These are phyloP conservation scores for Ricordea florida DNA, from an alignment of 92 coral and sea anemone species.

Conservation along the genomic window DNA sequence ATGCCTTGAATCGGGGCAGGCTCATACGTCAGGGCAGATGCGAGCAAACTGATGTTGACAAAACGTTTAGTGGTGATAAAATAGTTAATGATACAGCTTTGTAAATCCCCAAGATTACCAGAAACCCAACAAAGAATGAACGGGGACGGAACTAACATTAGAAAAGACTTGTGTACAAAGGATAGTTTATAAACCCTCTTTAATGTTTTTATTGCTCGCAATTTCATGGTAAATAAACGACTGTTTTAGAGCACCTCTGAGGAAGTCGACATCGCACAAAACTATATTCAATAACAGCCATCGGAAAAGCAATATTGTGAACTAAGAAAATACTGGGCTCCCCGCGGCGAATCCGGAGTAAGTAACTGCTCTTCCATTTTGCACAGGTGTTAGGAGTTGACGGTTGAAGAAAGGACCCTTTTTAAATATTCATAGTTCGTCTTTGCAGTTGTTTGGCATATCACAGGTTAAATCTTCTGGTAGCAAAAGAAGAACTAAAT, in stretches of 20 bases:
- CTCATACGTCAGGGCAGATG: too few relatives aligned
- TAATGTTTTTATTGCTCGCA: constrained; percentile 15
- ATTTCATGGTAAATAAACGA: constrained; percentile 11
- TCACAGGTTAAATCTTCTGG: constrained; percentile 35
- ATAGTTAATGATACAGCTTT: constrained; percentile 1
- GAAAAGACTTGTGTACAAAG: constrained; percentile 5
- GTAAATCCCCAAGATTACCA: constrained; percentile 15
- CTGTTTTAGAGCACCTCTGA: neutral
- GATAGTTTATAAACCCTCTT: constrained; percentile 8
- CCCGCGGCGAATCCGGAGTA: neutral
- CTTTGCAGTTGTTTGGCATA: constrained; percentile 26
- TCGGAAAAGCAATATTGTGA: neutral
- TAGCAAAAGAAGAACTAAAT: constrained; percentile 19
- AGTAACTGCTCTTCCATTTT: constrained; percentile 3
- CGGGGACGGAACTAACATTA: neutral
- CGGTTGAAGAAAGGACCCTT: constrained; percentile 25
- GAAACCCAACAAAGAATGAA: constrained; percentile 10
- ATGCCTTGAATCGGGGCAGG: too few relatives aligned
- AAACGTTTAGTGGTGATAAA: constrained; percentile 2
- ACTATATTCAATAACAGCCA: neutral
- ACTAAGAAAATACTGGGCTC: neutral
- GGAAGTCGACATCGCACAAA: neutral
- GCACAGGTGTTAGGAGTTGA: constrained; percentile 56
- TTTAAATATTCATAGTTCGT: constrained; percentile 51
- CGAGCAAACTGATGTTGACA: too few relatives aligned